Conservation (phyloP, 2,888 invertebrate genomes). For the Balanococcus diminutus region DNA sequence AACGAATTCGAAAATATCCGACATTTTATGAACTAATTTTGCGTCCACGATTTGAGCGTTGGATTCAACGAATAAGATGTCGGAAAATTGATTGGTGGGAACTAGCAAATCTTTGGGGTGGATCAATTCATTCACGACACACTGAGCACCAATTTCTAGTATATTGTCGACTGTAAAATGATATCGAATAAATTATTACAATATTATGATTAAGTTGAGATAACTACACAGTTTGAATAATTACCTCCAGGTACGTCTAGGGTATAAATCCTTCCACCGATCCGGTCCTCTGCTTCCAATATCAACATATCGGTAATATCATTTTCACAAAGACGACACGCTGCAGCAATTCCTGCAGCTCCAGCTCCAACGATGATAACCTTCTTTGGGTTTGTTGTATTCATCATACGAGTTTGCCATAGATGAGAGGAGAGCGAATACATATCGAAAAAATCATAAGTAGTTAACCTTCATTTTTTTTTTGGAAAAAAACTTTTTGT, state of each 20-base stretch:
- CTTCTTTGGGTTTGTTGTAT: constrained; percentile 56
- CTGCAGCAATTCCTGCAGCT: constrained; percentile 67
- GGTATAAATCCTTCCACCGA: constrained; percentile 70
- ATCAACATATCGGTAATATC: constrained; percentile 65
- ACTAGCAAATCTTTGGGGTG: constrained; percentile 53
- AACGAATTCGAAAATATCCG: not conserved
- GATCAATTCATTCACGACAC: constrained; percentile 67
- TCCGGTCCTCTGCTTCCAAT: constrained; percentile 69
- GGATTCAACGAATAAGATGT: constrained; percentile 1
- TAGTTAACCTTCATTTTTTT: too few relatives aligned
- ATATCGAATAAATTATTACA: not conserved
- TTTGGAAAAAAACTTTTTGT: too few relatives aligned
- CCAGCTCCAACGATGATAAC: constrained; percentile 69
- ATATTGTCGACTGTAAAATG: constrained; percentile 62
- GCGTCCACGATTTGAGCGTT: not conserved
- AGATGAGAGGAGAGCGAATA: too few relatives aligned
- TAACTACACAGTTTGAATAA: too few relatives aligned
- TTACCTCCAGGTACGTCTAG: constrained; percentile 53
- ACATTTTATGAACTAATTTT: not conserved
- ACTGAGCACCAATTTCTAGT: constrained; percentile 78
- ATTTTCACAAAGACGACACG: constrained; percentile 63
- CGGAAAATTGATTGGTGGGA: not conserved
- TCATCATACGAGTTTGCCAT: too few relatives aligned
- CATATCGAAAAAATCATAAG: too few relatives aligned
- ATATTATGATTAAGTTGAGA: too few relatives aligned